Base-by-base conservation (phyloP, 2,113 vertebrate genomes). In the Artemisiospiza belli region DNA sequence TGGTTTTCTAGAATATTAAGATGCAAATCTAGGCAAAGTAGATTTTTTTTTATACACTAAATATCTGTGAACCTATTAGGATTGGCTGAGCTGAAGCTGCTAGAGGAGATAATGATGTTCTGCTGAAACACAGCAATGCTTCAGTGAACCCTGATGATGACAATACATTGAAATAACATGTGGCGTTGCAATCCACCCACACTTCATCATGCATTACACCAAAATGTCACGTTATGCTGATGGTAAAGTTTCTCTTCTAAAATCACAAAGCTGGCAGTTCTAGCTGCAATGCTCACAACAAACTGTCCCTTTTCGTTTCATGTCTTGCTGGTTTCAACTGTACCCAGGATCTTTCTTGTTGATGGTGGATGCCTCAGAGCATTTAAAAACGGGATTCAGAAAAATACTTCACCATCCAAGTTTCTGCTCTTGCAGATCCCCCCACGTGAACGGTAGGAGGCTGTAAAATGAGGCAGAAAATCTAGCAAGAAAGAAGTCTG, bases 161-260 rank as follows among this genome's bases (percentile, higher is more conserved):
- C 92, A 94, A 93, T 91, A 82, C 57, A 78, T 6, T 83, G 72
- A 92, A 97, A 90, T 83, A 96, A 94, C 92, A 83, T 85, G 90
- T 92, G 93, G 92, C 85, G 1, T 67, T 90, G 79, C 64, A 94
- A 63, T 91, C 89, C 87, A 92, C 94, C 92, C 89, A 87, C 87
- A 87, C 87, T 83, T 86, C 80, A 78, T 66, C 80, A 57, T 64
- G 77, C 78, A 73, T 90, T 82, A 83, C 90, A 85, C 90, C 75
- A 83, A 76, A 95, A 95, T 88, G 58, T 88, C 87, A 95, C 4
- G 0, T 83, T 67, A 83, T 86, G 85, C 91, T 94, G 94, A 80
- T 61, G 61, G 68, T 86, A 83, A 66, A 35, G 61, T 90, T 96
- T 96, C 59, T 90, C 20, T 90, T 67, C 83, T 91, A 70, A 79